Percentiles rank a stretch among this genome's conserved stretches.
Evolutionary conservation across 2,113 vertebrate genomes (phyloP).

Genomic region (Myiozetetes cayanensis): DNA sequence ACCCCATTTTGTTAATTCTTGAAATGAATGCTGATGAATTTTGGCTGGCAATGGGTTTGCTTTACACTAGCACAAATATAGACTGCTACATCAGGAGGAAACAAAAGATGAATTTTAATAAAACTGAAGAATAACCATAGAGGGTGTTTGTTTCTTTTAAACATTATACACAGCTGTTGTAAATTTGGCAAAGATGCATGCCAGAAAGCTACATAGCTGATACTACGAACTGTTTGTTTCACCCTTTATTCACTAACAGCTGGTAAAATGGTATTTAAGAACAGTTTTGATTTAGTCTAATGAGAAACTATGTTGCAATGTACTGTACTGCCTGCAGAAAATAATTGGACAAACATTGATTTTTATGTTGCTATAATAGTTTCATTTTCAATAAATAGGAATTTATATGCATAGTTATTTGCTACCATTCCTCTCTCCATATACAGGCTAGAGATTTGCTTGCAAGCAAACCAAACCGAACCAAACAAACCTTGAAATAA

Average conservation of each 20-base stretch:
- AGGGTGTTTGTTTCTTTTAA: conserved; percentile 63
- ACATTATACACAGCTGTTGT: conserved; percentile 62
- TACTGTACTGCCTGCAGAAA: conserved; percentile 71
- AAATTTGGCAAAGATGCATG: conserved; percentile 62
- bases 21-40: not conserved
- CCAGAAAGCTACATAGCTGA: conserved; percentile 63
- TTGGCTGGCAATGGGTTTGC: not conserved
- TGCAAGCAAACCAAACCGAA: not conserved
- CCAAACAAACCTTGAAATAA: not conserved
- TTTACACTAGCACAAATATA: not conserved
- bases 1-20: not conserved
- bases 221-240: conserved; percentile 65
- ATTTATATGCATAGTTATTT: conserved; percentile 76
- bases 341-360: conserved; percentile 81
- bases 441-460: conserved; percentile 16
- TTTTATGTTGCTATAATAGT: conserved; percentile 79
- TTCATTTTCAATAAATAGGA: conserved; percentile 75
- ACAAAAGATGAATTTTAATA: conserved; percentile 27
- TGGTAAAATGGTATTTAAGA: conserved; percentile 82
- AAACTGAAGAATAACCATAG: conserved; percentile 49
- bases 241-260: conserved; percentile 74
- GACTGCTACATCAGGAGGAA: not conserved
- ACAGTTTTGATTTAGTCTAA: conserved; percentile 80
- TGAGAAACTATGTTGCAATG: conserved; percentile 70
- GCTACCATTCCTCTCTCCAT: conserved; percentile 37